Base-by-base conservation (phyloP, 2,113 vertebrate genomes). In the Nerophis ophidion region DNA sequence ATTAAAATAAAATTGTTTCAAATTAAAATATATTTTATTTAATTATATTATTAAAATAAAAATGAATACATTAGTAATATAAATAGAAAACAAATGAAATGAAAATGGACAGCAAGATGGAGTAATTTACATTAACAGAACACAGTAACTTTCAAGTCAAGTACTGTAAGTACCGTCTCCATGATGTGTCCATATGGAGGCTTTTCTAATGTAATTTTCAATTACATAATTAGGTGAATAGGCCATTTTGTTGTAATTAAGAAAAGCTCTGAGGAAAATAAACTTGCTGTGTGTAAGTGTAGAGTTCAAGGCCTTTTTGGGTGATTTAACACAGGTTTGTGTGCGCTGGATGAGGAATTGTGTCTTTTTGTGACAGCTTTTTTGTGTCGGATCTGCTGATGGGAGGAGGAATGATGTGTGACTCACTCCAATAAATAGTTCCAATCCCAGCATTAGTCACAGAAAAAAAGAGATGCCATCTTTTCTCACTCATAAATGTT, bases 371-470 rank as follows among this genome's bases (percentile, higher is more conserved):
- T 51, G 40, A 14, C 13, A 19, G 38, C 10, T 40, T 57, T 45
- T 63, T 42, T 36, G 61, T 61, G 17, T 64, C 42, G 66, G 55
- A 57, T 36, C 44, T 49, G 35, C 36, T n/a, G 40, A 74, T 75
- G n/a, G 73, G 73, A 66, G 76, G 61, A 70, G 47, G 66, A 65
- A 33, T 48, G 46, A 7, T 58, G 13, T 64, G 33, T 84, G 82
- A 84, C 67, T 86, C 80, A 77, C 53, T 49, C 11, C 13, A 71
- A 76, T 72, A 71, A 71, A 76, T 72, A 65, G 57, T 69, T 79
- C 46, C 66, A 76, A 66, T 78, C 68, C 48, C 4, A 7, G 63
- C 42, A 60, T 81, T 78, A 65, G 66, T 81, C 77, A 71, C 52
- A 67, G 38, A 63, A 50, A 26, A 26, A 26, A 50, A 11, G 12